Conservation (phyloP, 2,888 invertebrate species). For the Odontocerum albicorne region DNA sequence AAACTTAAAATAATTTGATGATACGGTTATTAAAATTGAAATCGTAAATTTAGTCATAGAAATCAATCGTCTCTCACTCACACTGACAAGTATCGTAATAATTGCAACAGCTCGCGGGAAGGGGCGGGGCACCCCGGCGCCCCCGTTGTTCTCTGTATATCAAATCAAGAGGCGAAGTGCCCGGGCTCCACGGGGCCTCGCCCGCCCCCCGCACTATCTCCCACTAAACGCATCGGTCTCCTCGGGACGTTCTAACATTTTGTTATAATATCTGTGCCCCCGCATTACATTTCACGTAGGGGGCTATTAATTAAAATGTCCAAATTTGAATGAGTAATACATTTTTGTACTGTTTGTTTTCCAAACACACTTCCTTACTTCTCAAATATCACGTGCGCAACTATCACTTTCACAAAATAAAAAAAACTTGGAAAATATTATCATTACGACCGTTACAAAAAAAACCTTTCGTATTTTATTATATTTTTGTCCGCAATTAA, state of each 20-base stretch:
- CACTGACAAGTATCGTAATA: constrained; percentile 23
- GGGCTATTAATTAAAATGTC: constrained; percentile 28
- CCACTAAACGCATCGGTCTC: constrained; percentile 22
- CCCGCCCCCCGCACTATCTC: not conserved
- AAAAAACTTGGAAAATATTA: constrained; percentile 13
- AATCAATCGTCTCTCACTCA: constrained; percentile 14
- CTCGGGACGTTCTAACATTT: constrained; percentile 18
- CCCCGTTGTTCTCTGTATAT: too few species aligned
- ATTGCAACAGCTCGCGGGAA: constrained; percentile 11
- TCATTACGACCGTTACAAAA: too few species aligned
- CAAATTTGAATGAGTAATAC: constrained; percentile 35
- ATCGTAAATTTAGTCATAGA: too few species aligned
- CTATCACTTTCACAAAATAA: constrained; percentile 21
- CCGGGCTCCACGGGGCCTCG: not conserved
- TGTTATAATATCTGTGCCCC: constrained; percentile 12
- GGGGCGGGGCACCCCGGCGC: too few species aligned
- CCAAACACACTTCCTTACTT: constrained; percentile 30
- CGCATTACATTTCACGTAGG: not conserved
- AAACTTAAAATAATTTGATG: too few species aligned
- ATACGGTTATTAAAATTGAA: too few species aligned
- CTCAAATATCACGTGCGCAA: constrained; percentile 28
- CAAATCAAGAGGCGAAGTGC: not conserved
- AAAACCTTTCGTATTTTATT: too few species aligned
- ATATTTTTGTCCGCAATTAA: too few species aligned
- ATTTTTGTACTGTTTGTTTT: constrained; percentile 36